Evolutionary conservation across 92 coral and sea anemone species (phyloP).

Genomic region (Porites evermanni): DNA sequence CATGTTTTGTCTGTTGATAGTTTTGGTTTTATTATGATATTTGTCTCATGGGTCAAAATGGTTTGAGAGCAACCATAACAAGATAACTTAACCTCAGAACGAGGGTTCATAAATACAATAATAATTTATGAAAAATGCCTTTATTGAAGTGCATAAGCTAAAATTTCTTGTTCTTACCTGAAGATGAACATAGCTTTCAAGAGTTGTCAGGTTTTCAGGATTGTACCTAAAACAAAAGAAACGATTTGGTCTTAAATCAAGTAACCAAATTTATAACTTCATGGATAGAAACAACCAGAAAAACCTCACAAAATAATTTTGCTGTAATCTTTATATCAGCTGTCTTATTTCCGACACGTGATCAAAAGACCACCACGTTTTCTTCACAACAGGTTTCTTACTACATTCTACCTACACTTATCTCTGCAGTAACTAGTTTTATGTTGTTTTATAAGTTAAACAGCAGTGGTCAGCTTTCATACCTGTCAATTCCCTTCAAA

Average conservation of each 20-base stretch:
- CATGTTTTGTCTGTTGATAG: too few species aligned
- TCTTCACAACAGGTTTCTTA: not conserved
- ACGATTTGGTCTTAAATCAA: not conserved
- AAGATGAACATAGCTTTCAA: constrained; percentile 88
- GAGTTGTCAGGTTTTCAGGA: constrained; percentile 86
- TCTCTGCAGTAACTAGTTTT: not conserved
- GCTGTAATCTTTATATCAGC: not conserved
- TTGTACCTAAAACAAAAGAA: constrained; percentile 65
- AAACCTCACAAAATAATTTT: not conserved
- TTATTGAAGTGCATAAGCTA: not conserved
- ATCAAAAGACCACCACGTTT: not conserved
- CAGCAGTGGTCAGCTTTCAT: not conserved
- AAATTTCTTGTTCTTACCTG: constrained; percentile 63
- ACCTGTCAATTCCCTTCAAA: constrained; percentile 97
- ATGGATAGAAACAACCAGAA: not conserved
- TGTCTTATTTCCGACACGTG: too few species aligned
- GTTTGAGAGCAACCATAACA: too few species aligned
- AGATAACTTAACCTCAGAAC: too few species aligned
- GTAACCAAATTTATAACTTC: too few species aligned
- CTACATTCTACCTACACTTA: not conserved
- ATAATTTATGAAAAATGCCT: not conserved
- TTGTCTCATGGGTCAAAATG: too few species aligned
- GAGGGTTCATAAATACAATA: too few species aligned
- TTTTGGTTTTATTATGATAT: too few species aligned
- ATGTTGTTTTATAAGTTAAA: not conserved